Base-by-base conservation (phyloP, 2,888 invertebrate species). In the Archips crataeganus region DNA sequence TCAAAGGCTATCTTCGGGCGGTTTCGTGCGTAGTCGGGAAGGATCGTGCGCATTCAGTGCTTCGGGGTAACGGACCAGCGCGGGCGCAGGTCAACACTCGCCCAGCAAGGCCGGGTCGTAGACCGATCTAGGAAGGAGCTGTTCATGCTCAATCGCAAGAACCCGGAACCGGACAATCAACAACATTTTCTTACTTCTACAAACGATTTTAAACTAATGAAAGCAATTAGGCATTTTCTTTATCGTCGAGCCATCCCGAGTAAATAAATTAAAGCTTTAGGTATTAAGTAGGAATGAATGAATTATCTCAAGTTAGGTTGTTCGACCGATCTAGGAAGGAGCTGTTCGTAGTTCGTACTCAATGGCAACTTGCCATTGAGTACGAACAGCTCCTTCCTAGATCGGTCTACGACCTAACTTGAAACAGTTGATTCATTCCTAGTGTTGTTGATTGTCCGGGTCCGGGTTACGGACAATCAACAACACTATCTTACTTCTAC, bases 11-110 rank as follows among this genome's bases (percentile, higher is more conserved):
- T 79, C 71, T 78, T 78, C 77, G 79, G 77, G 77, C 77, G 59
- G 75, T 77, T 81, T 79, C 81, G 81, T 81, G 80, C 79, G 78
- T 71, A 65, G 75, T 82, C 80, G 83, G 84, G 77, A 75, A 78
- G 77, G 80, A 82, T 85, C 82, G 82, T 80, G 80, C 78, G 84
- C 81, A 15, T 49, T 68, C 73, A 80, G 75, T 75, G 67, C 75
- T 70, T 82, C 84, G 84, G 83, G 82, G 84, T 91, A 90, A 90
- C 89, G 89, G 89, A 83, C 82, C 80, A 82, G 81, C 89, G 91
- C 84, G 77, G 79, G 88, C 90, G 90, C 91, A 89, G 91, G 90
- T 93, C 92, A 92, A 92, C 85, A 90, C 72, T 86, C 89, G 87
- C 89, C 78, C 80, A 79, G 80, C 89, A 91, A 90, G 92, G 91